phyloP scores from a whole-genome alignment of 2,888 invertebrate species.

The Eupithecia tripunctaria region DNA sequence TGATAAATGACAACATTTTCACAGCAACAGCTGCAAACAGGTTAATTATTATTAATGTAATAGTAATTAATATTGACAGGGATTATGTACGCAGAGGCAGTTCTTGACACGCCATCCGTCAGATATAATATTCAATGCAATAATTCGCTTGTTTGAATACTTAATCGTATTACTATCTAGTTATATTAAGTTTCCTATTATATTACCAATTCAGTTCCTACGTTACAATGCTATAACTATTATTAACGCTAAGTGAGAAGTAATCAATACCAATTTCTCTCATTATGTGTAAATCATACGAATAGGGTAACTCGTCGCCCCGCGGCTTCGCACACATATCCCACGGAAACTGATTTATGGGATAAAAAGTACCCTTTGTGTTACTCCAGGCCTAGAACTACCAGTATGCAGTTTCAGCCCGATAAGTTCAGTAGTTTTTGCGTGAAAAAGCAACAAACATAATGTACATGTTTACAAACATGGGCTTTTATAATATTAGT shows the following conservation, averaged over 20 bases:
- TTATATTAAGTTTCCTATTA: conserved; percentile 7
- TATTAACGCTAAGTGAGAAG: conserved; percentile 1
- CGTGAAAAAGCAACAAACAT: no score
- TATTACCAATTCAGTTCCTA: neutral
- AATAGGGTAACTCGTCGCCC: no score
- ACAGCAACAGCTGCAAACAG: conserved; percentile 8
- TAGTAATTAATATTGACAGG: conserved; percentile 20
- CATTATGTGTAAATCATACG: neutral
- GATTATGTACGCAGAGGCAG: conserved; percentile 19
- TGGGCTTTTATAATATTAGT: no score
- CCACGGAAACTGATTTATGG: no score
- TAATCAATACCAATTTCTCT: neutral
- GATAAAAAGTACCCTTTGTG: no score
- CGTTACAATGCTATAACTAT: neutral
- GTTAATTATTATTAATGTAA: conserved; percentile 11
- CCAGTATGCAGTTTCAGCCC: no score
- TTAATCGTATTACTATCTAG: neutral
- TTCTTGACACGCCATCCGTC: conserved; percentile 29
- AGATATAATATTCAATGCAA: conserved; percentile 25
- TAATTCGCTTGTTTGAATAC: conserved; percentile 23
- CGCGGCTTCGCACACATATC: no score
- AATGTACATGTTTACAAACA: no score
- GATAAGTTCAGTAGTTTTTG: no score
- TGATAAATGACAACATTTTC: conserved; percentile 5
- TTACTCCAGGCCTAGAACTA: no score